phyloP scores from a whole-genome alignment of 2,888 invertebrate species.

The Xestia xanthographa region DNA sequence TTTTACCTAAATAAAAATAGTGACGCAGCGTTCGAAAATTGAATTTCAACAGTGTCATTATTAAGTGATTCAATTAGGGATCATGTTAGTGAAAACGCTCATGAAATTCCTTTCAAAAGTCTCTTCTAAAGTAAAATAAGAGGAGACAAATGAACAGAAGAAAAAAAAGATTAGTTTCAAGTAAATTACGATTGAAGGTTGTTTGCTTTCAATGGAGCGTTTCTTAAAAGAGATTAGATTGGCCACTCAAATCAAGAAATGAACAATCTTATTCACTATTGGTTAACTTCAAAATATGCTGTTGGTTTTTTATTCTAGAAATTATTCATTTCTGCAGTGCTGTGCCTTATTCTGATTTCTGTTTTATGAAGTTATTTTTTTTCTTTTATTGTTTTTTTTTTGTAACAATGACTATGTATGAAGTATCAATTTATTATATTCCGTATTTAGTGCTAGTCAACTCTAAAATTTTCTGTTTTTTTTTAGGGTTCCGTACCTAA shows the following conservation, averaged over 20 bases:
- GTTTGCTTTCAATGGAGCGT: conserved; percentile 62
- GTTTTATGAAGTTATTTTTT: conserved; percentile 1
- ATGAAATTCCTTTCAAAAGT: conserved; percentile 19
- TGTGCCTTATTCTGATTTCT: conserved; percentile 2
- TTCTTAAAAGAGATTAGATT: conserved; percentile 65
- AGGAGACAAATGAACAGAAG: conserved; percentile 34
- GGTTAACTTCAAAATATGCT: conserved; percentile 53
- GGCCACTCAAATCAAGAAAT: conserved; percentile 69
- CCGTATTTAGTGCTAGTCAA: neutral
- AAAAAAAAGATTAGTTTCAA: conserved; percentile 47
- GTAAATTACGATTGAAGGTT: conserved; percentile 60
- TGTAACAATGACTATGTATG: rapidly evolving
- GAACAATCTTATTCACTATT: conserved; percentile 61
- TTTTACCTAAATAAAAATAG: neutral
- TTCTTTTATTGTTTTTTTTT: neutral
- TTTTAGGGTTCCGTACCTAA: too few species aligned
- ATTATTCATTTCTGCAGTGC: conserved; percentile 56
- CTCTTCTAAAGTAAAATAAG: conserved; percentile 31
- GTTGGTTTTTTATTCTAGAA: conserved; percentile 60
- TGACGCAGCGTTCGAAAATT: neutral
- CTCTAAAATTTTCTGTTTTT: neutral
- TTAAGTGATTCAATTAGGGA: neutral
- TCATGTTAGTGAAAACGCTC: neutral
- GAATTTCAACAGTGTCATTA: neutral
- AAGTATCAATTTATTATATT: neutral